Evolutionary conservation across 2,797 vertebrate species (phyloP).

Genomic region (Sebastes iracundus): DNA sequence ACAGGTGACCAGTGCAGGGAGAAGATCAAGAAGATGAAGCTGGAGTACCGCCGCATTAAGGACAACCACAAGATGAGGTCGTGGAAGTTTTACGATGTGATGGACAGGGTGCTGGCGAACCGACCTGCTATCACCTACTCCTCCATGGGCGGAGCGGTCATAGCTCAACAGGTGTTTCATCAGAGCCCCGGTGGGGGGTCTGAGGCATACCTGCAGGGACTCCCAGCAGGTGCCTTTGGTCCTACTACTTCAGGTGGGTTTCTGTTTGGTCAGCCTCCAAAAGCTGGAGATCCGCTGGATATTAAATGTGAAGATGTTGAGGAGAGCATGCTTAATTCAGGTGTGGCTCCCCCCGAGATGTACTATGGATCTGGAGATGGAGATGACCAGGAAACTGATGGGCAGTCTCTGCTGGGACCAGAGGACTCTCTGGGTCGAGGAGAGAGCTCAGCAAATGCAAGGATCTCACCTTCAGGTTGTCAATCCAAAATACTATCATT

Average conservation of each 20-base stretch:
- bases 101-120: slow-evolving; percentile 90
- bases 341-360: slow-evolving; percentile 80
- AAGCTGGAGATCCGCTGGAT: slow-evolving; percentile 81
- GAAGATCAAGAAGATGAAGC: slow-evolving; percentile 97
- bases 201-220: slow-evolving; percentile 70
- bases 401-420: slow-evolving; percentile 73
- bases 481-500: background rate
- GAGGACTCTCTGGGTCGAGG: slow-evolving; percentile 79
- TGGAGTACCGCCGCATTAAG: slow-evolving; percentile 91
- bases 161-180: slow-evolving; percentile 85
- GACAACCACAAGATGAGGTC: slow-evolving; percentile 89
- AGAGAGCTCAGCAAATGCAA: slow-evolving; percentile 78
- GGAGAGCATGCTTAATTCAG: slow-evolving; percentile 82
- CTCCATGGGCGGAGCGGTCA: slow-evolving; percentile 78
- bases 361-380: slow-evolving; percentile 86
- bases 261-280: slow-evolving; percentile 80
- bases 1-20: slow-evolving; percentile 90
- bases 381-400: slow-evolving; percentile 83
- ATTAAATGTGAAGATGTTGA: slow-evolving; percentile 91
- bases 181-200: slow-evolving; percentile 70
- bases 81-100: slow-evolving; percentile 93
- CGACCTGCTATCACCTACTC: slow-evolving; percentile 86
- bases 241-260: slow-evolving; percentile 74
- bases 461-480: slow-evolving; percentile 87
- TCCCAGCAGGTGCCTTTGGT: slow-evolving; percentile 65